phyloP scores from a whole-genome alignment of 1,140 invertebrate species.

The Aphelenchoides avenae region DNA sequence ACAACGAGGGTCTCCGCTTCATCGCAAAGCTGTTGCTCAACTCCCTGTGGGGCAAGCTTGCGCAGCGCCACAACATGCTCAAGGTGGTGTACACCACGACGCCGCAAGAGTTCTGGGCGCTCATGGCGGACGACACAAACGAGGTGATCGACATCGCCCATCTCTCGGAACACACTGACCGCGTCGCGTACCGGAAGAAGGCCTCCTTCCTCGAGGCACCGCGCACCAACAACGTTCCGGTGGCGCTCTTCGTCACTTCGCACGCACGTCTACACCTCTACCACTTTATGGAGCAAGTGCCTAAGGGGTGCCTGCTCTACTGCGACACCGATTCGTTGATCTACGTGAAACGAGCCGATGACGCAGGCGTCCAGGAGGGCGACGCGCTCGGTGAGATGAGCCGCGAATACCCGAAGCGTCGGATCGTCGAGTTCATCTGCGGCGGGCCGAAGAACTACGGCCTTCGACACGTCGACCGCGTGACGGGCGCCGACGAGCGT shows the following conservation, averaged over 20 bases:
- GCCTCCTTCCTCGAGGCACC: slow-evolving; percentile 5
- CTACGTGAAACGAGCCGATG: slow-evolving; percentile 1
- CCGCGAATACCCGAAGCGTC: slow-evolving; percentile 4
- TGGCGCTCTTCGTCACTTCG: slow-evolving; percentile 7
- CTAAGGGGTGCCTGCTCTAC: not conserved
- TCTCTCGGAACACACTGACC: slow-evolving; percentile 9
- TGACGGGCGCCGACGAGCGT: slow-evolving; percentile 5
- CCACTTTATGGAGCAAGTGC: slow-evolving; percentile 15
- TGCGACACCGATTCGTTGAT: slow-evolving; percentile 14
- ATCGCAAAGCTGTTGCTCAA: slow-evolving; percentile 26
- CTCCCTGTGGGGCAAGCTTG: slow-evolving; percentile 17
- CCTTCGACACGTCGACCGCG: not conserved
- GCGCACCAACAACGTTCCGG: slow-evolving; percentile 15
- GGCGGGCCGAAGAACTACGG: slow-evolving; percentile 25
- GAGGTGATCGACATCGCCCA: slow-evolving; percentile 12
- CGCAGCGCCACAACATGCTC: slow-evolving; percentile 1
- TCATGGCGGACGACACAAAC: not conserved
- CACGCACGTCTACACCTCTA: slow-evolving; percentile 12
- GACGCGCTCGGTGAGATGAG: slow-evolving; percentile 21
- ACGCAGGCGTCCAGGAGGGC: not conserved
- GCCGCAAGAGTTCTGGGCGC: not conserved
- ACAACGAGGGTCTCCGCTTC: slow-evolving; percentile 11
- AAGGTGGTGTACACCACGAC: slow-evolving; percentile 2
- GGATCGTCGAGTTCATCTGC: slow-evolving; percentile 16
- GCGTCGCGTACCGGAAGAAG: not conserved